Conservation (phyloP, 2,797 vertebrate species). For the Balearica regulorum region DNA sequence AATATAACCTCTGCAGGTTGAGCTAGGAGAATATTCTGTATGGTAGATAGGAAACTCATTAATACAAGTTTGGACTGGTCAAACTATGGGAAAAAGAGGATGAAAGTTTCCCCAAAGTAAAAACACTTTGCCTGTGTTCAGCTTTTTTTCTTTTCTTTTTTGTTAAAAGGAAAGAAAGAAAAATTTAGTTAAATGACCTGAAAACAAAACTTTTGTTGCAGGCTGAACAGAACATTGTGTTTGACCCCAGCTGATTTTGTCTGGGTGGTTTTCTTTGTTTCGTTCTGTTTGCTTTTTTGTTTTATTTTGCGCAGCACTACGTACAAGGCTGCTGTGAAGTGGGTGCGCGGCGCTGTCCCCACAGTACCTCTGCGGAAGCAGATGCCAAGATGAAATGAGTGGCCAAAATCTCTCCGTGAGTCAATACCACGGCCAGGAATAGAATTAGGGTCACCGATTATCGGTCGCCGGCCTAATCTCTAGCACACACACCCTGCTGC, state of each 20-base stretch:
- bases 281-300: neutral
- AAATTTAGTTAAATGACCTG: neutral
- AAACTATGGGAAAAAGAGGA: neutral
- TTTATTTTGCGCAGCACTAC: neutral
- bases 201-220: neutral
- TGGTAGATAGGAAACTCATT: neutral
- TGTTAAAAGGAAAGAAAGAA: neutral
- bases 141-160: neutral
- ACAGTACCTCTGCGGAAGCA: fast-evolving
- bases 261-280: neutral
- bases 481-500: neutral
- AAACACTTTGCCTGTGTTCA: neutral
- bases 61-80: neutral
- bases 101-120: neutral
- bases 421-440: neutral
- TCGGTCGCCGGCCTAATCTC: neutral
- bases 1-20: neutral
- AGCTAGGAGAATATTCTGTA: neutral
- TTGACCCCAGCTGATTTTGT: neutral
- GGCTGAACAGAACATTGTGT: neutral
- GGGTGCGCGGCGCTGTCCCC: neutral
- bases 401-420: neutral
- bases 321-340: neutral
- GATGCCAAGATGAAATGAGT: neutral
- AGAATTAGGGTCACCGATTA: neutral